A percentile compares a stretch with the other conserved stretches of the same genome.
These are phyloP conservation scores for Gracilinanus agilis DNA, from an alignment of 2,113 vertebrate species.

Conservation along the genomic window DNA sequence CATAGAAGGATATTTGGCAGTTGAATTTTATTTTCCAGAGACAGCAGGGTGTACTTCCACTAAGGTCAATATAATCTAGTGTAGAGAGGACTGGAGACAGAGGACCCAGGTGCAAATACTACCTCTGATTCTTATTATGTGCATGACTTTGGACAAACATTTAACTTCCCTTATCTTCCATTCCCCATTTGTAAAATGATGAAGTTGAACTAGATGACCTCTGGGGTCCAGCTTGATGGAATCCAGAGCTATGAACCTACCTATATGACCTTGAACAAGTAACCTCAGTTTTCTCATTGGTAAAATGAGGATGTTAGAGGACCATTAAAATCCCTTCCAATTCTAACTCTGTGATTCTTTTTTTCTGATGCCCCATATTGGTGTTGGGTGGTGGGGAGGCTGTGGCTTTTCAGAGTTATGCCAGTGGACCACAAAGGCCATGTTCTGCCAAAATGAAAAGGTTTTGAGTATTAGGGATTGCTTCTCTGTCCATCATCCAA, in stretches of 20 bases:
- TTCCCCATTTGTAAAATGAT: not conserved
- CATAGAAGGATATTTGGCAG: not conserved
- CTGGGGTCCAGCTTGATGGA: no score
- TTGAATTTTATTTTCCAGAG: not conserved
- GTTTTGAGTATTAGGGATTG: no score
- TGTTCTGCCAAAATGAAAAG: no score
- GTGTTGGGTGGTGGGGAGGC: not conserved
- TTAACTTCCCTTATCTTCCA: not conserved
- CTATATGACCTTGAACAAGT: not conserved
- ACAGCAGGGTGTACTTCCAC: not conserved
- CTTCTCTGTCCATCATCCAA: no score
- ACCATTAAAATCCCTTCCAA: no score
- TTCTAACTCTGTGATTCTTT: not conserved
- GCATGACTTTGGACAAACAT: not conserved
- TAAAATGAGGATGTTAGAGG: not conserved
- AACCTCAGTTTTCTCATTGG: not conserved
- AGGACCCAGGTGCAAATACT: not conserved
- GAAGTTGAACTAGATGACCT: not conserved
- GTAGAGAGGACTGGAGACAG: not conserved
- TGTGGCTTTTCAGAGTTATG: not conserved
- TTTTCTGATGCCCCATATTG: not conserved
- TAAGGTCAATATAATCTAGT: not conserved
- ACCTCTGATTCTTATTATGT: not conserved
- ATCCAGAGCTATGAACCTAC: not conserved
- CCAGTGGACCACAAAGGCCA: no score